These are phyloP conservation scores for Grapholita molesta DNA, from an alignment of 1,140 invertebrate species.

Conservation along the genomic window DNA sequence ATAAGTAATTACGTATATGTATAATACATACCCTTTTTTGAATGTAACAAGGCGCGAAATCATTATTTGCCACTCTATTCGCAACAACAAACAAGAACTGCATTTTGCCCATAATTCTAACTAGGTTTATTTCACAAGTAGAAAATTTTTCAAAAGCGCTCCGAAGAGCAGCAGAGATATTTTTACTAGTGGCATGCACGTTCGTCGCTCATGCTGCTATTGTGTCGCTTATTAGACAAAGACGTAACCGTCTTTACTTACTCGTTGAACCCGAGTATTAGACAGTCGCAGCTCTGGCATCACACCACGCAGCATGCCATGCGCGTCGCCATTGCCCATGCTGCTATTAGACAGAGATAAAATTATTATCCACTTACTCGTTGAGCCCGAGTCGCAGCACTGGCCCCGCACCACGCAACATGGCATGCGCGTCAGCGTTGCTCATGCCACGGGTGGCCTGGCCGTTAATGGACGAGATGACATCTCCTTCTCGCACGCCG, in stretches of 20 bases:
- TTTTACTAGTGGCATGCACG: no score
- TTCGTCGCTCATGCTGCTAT: no score
- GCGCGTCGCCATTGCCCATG: conserved; percentile 87
- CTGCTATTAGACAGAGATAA: conserved; percentile 31
- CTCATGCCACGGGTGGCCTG: conserved; percentile 83
- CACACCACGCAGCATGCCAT: conserved; percentile 84
- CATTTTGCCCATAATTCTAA: no score
- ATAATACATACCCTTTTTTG: no score
- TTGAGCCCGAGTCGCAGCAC: conserved; percentile 85
- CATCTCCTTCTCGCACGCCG: conserved; percentile 88
- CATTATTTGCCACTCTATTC: no score
- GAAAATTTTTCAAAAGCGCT: no score
- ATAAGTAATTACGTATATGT: no score
- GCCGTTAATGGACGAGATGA: conserved; percentile 89
- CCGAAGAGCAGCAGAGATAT: no score
- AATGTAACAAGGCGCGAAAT: no score
- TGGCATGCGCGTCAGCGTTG: conserved; percentile 86
- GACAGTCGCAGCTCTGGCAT: conserved; percentile 84
- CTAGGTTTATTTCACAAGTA: no score
- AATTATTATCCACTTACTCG: conserved; percentile 79
- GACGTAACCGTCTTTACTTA: conserved; percentile 39
- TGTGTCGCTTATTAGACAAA: no score
- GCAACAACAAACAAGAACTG: no score
- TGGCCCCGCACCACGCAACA: conserved; percentile 85
- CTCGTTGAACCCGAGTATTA: conserved; percentile 88